Evolutionary conservation across 2,797 vertebrate genomes (phyloP).

Genomic region (Urophycis tenuis): DNA sequence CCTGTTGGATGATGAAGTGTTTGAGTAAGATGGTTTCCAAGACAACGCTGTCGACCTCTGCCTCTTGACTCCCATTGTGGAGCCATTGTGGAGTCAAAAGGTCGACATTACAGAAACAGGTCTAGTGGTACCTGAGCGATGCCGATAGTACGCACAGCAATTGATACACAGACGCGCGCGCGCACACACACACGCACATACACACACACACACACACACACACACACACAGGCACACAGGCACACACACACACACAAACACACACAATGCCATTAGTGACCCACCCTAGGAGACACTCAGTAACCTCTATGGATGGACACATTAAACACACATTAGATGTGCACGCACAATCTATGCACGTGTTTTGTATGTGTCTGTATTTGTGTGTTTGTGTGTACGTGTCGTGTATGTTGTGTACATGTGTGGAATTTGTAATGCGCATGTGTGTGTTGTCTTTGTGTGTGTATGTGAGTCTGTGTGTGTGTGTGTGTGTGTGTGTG

Average conservation of each 20-base stretch:
- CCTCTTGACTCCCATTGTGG: constrained; percentile 3
- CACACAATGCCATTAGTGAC: background rate
- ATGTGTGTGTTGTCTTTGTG: no score
- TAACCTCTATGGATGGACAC: background rate
- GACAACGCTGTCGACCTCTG: constrained; percentile 23
- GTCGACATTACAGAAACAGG: background rate
- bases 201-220: background rate
- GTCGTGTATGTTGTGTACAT: background rate
- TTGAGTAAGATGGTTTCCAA: constrained; percentile 23
- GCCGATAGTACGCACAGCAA: background rate
- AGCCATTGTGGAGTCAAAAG: constrained; percentile 5
- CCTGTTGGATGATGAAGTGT: constrained; percentile 14
- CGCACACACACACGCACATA: background rate
- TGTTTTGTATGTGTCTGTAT: background rate
- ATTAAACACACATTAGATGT: background rate
- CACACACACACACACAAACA: background rate
- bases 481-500: constrained; percentile 2
- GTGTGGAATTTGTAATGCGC: no score
- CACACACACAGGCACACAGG: background rate
- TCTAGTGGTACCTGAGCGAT: background rate
- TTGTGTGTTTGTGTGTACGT: background rate
- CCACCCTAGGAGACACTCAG: background rate
- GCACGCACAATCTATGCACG: background rate
- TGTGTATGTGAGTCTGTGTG: background rate
- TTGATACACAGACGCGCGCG: background rate